Base-by-base conservation (phyloP, 2,888 invertebrate genomes). In the Archaeoteleia sp. region DNA sequence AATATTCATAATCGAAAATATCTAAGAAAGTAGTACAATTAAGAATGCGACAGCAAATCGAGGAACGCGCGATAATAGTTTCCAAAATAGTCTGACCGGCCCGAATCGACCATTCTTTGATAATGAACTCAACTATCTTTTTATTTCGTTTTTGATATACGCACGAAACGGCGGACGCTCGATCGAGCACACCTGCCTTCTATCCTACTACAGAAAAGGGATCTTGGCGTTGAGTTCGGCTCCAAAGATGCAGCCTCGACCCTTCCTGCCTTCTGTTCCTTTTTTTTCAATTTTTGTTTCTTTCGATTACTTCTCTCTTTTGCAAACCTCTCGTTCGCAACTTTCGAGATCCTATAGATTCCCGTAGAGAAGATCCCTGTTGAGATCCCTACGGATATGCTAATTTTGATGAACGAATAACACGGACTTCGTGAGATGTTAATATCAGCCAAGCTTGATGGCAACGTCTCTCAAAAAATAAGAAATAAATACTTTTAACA, bases 121-220 rank as follows among this genome's bases (percentile, higher is more conserved):
- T 68, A 58, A 62, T 62, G 62, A 54, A 53, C 48, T 27, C 32
- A 27, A 32, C 42, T 34, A 32, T 32, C 12, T 40, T 63, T 61
- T 55, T 55, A 34, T 57, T 45, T 51, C 42, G 32, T 34, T 14
- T 67, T 66, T 48, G 57, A 66, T 51, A 35, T 54, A 25, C 60
- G 48, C 57, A 53, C 61, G 49, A 67, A 63, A 55, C 63, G 25
- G 62, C 51, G 40, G 55, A 60, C 65, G 68, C 42, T 60, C 63
- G 46, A 67, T 67, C 49, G 71, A 67, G 67, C 65, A 62, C 71
- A 67, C 71, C 71, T 71, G 71, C 71, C 62, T 68, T 37, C 42
- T 27, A 65, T 57, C 55, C 54, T 35, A 54, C 58, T 42, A 61
- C 65, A 61, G 62, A 71, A 68, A 66, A 43, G 61, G 54, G 58